These are phyloP conservation scores for Agrotis ipsilon DNA, from an alignment of 2,888 invertebrate genomes.

Conservation along the genomic window DNA sequence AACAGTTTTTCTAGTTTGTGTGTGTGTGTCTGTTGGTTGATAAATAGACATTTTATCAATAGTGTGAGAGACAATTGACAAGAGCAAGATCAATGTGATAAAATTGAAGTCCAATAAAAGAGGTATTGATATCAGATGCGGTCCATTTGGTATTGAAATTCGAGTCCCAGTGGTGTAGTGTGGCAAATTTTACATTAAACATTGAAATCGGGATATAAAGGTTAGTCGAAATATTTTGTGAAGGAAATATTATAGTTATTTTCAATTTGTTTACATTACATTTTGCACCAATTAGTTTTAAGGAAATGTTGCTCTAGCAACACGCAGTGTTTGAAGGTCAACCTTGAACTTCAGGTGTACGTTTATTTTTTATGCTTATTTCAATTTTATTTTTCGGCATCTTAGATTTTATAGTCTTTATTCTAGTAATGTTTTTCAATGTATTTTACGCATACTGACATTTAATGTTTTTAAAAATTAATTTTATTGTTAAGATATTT, in stretches of 20 bases:
- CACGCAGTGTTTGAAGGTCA: too few species aligned
- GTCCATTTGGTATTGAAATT: background rate
- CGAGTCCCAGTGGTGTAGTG: background rate
- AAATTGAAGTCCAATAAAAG: conserved; percentile 9
- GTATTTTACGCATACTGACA: too few species aligned
- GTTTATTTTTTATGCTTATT: too few species aligned
- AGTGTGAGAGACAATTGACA: background rate
- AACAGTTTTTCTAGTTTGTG: too few species aligned
- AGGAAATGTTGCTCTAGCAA: background rate
- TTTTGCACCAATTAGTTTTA: background rate
- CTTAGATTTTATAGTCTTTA: too few species aligned
- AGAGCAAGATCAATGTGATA: background rate
- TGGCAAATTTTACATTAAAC: background rate
- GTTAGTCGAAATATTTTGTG: conserved; percentile 6
- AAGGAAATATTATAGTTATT: background rate
- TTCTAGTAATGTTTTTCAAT: too few species aligned
- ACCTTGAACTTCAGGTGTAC: too few species aligned
- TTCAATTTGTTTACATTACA: background rate
- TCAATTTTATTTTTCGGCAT: too few species aligned
- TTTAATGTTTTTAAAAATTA: too few species aligned
- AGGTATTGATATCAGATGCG: background rate
- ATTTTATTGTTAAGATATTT: too few species aligned
- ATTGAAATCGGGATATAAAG: background rate
- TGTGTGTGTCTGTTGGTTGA: too few species aligned
- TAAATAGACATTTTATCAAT: conserved; percentile 1